Conservation (phyloP, 30 jellyfish, hydroid and myxozoan species). For the Rhopilema esculentum region DNA sequence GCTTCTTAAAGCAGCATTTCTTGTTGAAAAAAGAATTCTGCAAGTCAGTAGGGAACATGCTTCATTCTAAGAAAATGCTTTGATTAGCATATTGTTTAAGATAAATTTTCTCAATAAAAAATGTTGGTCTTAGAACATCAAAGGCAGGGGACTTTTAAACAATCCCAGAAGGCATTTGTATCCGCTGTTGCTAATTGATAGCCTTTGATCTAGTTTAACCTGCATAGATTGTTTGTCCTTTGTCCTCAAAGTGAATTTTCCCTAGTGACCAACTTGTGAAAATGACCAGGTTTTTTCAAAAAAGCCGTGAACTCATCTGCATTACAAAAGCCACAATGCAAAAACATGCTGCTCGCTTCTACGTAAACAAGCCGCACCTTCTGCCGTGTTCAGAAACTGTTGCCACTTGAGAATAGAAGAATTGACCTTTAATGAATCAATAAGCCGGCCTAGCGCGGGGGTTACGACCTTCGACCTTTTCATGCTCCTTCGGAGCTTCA, state of each 20-base stretch:
- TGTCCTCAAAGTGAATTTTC: constrained; percentile 16
- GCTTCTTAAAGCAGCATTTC: too few species aligned
- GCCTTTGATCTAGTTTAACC: not conserved
- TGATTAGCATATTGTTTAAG: not conserved
- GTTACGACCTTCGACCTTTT: not conserved
- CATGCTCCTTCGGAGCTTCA: not conserved
- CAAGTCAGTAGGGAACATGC: not conserved
- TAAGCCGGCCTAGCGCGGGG: not conserved
- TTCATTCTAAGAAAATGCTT: not conserved
- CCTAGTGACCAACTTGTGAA: constrained; percentile 41
- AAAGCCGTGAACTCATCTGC: constrained; percentile 48
- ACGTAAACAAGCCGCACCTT: constrained; percentile 61
- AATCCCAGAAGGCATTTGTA: not conserved
- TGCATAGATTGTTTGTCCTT: not conserved
- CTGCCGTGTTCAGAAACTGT: constrained; percentile 74
- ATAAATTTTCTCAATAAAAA: not conserved
- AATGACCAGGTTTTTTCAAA: constrained; percentile 40
- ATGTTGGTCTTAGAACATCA: not conserved
- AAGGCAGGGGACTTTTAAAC: not conserved
- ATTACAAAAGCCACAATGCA: constrained; percentile 32
- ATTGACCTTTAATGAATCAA: constrained; percentile 5
- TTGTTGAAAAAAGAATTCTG: not conserved
- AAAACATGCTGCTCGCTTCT: constrained; percentile 52
- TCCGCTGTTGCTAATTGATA: not conserved
- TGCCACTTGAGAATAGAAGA: constrained; percentile 58